Evolutionary conservation across 2,113 vertebrate genomes (phyloP), one percentile per base, ranked within the genome.

Genomic region (Heterotilapia buettikoferi): DNA sequence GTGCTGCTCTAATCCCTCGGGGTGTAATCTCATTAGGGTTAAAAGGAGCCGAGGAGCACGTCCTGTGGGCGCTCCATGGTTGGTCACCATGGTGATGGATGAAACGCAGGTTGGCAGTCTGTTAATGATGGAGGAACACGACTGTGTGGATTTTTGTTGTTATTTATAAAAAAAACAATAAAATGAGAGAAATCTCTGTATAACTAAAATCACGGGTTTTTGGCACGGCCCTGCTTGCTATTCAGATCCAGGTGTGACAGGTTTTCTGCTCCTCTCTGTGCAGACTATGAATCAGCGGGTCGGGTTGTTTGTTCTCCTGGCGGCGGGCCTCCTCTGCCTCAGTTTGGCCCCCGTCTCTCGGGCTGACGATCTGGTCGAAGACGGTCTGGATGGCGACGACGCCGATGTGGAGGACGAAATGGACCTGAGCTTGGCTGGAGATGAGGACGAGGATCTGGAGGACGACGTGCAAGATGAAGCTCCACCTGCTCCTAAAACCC

Each of bases 231-330:
- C 43, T 78, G 43, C 43, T 50, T 47, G 43, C 6, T 50, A 50
- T 3, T 21, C n/a, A 54, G 9, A 54, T 50, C 18, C 73, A n/a
- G 73, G 16, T 8, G 45, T 78, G 73, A 31, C 2, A 18, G 16
- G 3, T 31, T 31, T 26, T 63, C 45, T 68, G 61, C 7, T 36
- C 82, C 7, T 78, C 36, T 38, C 7, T 11, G 24, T 57, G 43
- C 94, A 99, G 98, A 97, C 88, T 81, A 99, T 99, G 99, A 96
- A 97, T 95, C 94, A 96, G 81, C 98, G 97, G 91, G 94, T 97
- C 92, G 94, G 96, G 16, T 93, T 98, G 71, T 97, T 86, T 36
- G 54, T 98, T 85, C 94, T 99, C 56, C 90, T 99, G 18, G 95
- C 96, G 5, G 90, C 96, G 6, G 97, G 97, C 54, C 92, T 94